Evolutionary conservation across 2,797 vertebrate species (phyloP).

Genomic region (Pelobates cultripes): DNA sequence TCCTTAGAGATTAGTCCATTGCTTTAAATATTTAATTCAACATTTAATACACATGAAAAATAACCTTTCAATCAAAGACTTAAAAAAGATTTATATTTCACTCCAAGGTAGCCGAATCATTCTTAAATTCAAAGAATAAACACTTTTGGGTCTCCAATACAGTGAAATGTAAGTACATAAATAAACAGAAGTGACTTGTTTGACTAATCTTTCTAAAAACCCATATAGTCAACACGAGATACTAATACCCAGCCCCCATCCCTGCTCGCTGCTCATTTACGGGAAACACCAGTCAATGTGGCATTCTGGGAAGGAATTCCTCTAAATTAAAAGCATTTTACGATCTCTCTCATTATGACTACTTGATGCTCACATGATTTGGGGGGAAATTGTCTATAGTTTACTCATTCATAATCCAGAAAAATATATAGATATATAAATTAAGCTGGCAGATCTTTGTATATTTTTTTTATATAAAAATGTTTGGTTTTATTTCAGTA

Average conservation of each 20-base stretch:
- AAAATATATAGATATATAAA: too few relatives aligned
- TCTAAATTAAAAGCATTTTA: conserved; percentile 43
- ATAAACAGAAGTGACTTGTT: conserved; percentile 38
- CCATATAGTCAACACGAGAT: conserved; percentile 31
- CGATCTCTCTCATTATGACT: conserved; percentile 26
- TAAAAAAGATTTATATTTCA: too few relatives aligned
- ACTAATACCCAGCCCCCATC: conserved; percentile 34
- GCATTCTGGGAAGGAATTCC: conserved; percentile 55
- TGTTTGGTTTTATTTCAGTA: too few relatives aligned
- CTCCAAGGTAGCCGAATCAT: too few relatives aligned
- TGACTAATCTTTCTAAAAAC: conserved; percentile 45
- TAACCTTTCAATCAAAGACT: too few relatives aligned
- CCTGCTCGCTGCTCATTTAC: conserved; percentile 35
- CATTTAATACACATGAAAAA: too few relatives aligned
- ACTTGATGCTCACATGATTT: conserved; percentile 20
- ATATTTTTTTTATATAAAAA: too few relatives aligned
- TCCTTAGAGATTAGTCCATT: too few relatives aligned
- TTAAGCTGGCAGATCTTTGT: too few relatives aligned
- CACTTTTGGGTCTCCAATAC: not conserved
- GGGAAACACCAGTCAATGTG: conserved; percentile 36
- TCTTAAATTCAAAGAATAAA: not conserved
- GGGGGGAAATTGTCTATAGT: not conserved
- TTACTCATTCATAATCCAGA: not conserved
- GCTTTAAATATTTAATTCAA: too few relatives aligned
- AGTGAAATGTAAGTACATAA: conserved; percentile 47